Evolutionary conservation across 2,888 invertebrate species (phyloP), one percentile per base, ranked within the genome.

Genomic region (Rhagonycha fulva): DNA sequence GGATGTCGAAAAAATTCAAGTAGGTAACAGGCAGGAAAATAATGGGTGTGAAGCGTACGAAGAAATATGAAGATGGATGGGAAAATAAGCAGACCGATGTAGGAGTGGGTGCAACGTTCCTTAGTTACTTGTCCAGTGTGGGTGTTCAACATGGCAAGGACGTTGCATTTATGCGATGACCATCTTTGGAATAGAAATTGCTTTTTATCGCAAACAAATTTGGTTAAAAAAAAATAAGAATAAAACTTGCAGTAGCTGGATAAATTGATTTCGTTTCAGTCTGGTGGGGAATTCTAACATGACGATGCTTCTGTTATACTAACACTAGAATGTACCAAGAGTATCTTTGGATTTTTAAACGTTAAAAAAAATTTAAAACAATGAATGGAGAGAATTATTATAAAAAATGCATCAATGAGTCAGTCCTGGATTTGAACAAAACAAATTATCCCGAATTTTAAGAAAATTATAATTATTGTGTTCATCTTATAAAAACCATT

Each of bases 141-240:
- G 63, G 63, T 66, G 63, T 66, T 66, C 24, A 66, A 66, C 24
- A 66, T 24, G 63, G 63, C 63, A 66, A 66, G 63, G 63, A 66
- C 63, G 63, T 66, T 66, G 63, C 63, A 66, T 23, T 66, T 66
- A 24, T 66, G 19, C 63, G 63, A 66, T 66, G 63, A 14, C 19
- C 63, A 66, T 66, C 11, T 66, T 66, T 66, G 23, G 24, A 66
- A 14, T 12, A n/a, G 7, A 47, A 47, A n/a, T 47, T 47, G 47
- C n/a, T 47, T n/a, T 47, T 47, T 7, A n/a, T 0, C n/a, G n/a
- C n/a, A 47, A 47, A 47, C 47, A 47, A 47, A n/a, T 47, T 47
- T 47, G 3, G 12, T 32, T 32, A 32, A 32, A 32, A 32, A 32
- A 32, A 32, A 32, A n/a, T n/a, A n/a, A 32, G 12, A 32, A 32